phyloP scores from a whole-genome alignment of 2,797 vertebrate genomes.

The Novumbra hubbsi region DNA sequence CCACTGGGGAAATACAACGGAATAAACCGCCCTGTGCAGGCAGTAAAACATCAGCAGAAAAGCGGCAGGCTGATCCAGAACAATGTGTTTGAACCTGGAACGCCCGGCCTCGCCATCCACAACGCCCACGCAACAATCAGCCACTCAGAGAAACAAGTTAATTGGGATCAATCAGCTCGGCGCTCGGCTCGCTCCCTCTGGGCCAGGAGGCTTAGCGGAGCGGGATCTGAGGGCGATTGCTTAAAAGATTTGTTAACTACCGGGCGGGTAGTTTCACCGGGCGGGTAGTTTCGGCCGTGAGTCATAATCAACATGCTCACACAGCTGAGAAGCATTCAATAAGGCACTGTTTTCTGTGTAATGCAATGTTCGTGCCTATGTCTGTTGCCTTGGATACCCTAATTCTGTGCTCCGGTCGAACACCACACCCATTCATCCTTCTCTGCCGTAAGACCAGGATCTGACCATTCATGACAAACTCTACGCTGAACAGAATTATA shows the following conservation, averaged over 20 bases:
- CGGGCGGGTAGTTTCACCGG: constrained; percentile 19
- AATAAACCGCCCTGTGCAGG: constrained; percentile 23
- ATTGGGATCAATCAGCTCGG: constrained; percentile 60
- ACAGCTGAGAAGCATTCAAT: constrained; percentile 26
- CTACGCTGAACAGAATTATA: too few relatives aligned
- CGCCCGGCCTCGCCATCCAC: constrained; percentile 39
- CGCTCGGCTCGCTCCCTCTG: constrained; percentile 31
- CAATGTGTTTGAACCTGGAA: constrained; percentile 31
- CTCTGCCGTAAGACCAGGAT: too few relatives aligned
- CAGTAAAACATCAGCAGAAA: constrained; percentile 27
- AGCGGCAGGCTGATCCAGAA: constrained; percentile 29
- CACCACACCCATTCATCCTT: too few relatives aligned
- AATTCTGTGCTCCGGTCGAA: too few relatives aligned
- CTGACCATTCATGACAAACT: too few relatives aligned
- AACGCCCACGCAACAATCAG: constrained; percentile 37
- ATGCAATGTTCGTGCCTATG: too few relatives aligned
- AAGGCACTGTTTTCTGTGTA: neutral
- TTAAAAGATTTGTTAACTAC: constrained; percentile 53
- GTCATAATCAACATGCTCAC: constrained; percentile 35
- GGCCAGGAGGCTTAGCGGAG: constrained; percentile 41
- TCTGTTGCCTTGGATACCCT: too few relatives aligned
- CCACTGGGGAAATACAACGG: constrained; percentile 11
- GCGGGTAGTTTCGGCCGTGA: constrained; percentile 21
- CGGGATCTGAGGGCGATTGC: constrained; percentile 42
- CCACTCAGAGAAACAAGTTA: constrained; percentile 44